These are phyloP conservation scores for Syngnathoides biaculeatus DNA, from an alignment of 2,113 vertebrate genomes.

Conservation along the genomic window DNA sequence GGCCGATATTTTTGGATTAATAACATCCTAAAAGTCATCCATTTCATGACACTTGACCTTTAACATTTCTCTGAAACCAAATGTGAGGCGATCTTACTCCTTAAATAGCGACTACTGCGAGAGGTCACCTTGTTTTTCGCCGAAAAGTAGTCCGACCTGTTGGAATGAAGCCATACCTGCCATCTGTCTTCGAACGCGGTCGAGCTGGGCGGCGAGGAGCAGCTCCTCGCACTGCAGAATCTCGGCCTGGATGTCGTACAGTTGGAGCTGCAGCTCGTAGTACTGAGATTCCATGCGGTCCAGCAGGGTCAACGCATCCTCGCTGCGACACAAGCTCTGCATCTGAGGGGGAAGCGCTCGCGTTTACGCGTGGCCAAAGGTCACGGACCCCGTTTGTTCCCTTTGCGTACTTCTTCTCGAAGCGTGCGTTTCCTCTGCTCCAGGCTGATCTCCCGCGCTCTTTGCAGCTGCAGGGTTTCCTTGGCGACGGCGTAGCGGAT, in stretches of 20 bases:
- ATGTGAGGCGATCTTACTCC: too few species aligned
- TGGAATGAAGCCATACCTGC: slow-evolving; percentile 66
- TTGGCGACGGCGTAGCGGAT: slow-evolving; percentile 92
- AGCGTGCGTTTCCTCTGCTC: slow-evolving; percentile 92
- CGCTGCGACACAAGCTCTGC: slow-evolving; percentile 88
- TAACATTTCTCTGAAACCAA: too few species aligned
- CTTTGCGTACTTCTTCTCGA: slow-evolving; percentile 81
- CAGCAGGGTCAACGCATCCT: slow-evolving; percentile 84
- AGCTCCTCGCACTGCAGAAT: slow-evolving; percentile 95
- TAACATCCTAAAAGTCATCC: too few species aligned
- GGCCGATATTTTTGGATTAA: too few species aligned
- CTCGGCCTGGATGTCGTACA: slow-evolving; percentile 97
- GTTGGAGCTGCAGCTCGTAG: slow-evolving; percentile 91
- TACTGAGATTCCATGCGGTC: slow-evolving; percentile 92
- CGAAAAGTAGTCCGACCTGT: not conserved
- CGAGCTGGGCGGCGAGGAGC: slow-evolving; percentile 89
- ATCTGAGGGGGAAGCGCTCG: slow-evolving; percentile 71
- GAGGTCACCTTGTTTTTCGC: not conserved
- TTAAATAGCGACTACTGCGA: not conserved
- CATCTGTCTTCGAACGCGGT: slow-evolving; percentile 91
- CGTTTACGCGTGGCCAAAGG: not conserved
- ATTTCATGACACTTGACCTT: too few species aligned
- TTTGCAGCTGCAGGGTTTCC: slow-evolving; percentile 95
- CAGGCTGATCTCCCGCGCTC: slow-evolving; percentile 93
- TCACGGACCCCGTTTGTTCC: not conserved